Base-by-base conservation (phyloP, 2,888 invertebrate species). In the Proisotoma minuta region DNA sequence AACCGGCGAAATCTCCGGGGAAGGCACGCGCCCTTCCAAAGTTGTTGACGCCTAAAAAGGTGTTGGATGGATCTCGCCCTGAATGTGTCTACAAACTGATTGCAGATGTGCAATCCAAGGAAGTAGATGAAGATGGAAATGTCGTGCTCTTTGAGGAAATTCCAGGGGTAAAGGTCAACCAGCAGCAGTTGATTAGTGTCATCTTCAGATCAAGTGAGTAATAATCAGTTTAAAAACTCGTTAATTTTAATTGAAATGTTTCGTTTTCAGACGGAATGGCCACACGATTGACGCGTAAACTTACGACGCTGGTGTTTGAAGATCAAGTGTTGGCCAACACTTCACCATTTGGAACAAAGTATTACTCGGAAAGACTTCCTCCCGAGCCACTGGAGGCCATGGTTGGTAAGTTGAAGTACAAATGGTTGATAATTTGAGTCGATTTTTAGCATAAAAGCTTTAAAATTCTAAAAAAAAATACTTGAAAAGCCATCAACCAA, bases 311-410 rank as follows among this genome's bases (percentile, higher is more conserved):
- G 12, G 63, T 67, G 4, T 67, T 67, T 51, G 67, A 67, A 54
- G 67, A 67, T 40, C 59, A 61, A 26, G 62, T 67, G n/a, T 29
- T 67, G 26, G 67, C 67, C 23, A 64, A 64, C 5, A 63, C 67
- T 18, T 67, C 67, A 1, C 67, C 67, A 20, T 67, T 67, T 54
- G 67, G 67, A 43, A 67, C 67, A 8, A 67, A 67, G 39, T 67
- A 64, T 49, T 67, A 67, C 47, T 57, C 62, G 43, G 64, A 64
- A 26, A 52, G 64, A 57, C 40, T 67, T 15, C 64, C 64, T 1
- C 62, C 67, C n/a, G 64, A 67, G 26, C 67, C 61, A 8, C 51
- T 67, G 24, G 62, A 64, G 50, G 62, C 67, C 0, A 67, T 67
- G 62, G 67, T 67, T 58, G 62, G 61, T 61, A 50, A 22, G 43